Evolutionary conservation across 2,113 vertebrate genomes (phyloP).

Genomic region (Leptobrachium leishanense): DNA sequence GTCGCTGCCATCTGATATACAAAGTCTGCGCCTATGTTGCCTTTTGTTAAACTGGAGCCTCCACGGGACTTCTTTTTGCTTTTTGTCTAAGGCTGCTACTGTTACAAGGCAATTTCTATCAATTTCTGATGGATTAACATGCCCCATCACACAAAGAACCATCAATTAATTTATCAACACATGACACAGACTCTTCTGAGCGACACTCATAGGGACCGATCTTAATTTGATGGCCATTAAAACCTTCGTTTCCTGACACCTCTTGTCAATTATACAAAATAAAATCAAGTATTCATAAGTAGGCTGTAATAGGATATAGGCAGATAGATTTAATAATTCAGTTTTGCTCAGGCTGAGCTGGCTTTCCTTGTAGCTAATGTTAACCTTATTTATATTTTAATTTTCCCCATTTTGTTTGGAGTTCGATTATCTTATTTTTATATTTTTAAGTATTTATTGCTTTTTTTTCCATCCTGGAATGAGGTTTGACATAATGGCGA

Average conservation of each 20-base stretch:
- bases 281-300: constrained; percentile 97
- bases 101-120: constrained; percentile 52
- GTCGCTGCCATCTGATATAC: constrained; percentile 54
- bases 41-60: constrained; percentile 47
- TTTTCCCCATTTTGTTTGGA: no score
- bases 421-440: no score
- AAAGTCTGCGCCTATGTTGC: constrained; percentile 51
- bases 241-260: constrained; percentile 77
- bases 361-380: constrained; percentile 76
- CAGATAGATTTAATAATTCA: constrained; percentile 94
- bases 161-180: constrained; percentile 63
- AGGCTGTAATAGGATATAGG: constrained; percentile 82
- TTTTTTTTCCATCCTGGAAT: no score
- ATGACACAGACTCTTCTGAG: constrained; percentile 61
- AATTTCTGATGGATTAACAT: constrained; percentile 63
- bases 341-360: constrained; percentile 82
- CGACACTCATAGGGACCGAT: constrained; percentile 67
- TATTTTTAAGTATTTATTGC: no score
- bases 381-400: no score
- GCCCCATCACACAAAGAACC: constrained; percentile 57
- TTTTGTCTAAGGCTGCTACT: constrained; percentile 49
- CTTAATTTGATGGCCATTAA: constrained; percentile 74
- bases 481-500: no score
- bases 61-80: constrained; percentile 48
- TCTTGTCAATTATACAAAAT: constrained; percentile 93